Percentiles rank a stretch among this genome's conserved stretches.
These are phyloP conservation scores for Melanophora roralis DNA, from an alignment of 2,888 invertebrate genomes.

Conservation along the genomic window DNA sequence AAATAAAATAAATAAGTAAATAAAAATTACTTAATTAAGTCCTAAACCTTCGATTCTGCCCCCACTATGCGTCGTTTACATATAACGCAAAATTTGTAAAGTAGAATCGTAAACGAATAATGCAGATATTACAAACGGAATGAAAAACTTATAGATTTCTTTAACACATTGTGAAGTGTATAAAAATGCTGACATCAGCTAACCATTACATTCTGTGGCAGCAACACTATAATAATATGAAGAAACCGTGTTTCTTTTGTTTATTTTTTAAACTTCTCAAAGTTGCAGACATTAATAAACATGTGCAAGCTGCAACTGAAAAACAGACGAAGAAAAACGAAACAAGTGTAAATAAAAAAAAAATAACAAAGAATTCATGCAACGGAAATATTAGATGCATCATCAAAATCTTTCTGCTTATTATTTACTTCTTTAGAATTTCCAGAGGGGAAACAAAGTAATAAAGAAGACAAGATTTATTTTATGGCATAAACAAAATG, in stretches of 20 bases:
- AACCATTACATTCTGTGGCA: constrained; percentile 26
- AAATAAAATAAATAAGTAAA: too few relatives aligned
- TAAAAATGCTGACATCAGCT: constrained; percentile 26
- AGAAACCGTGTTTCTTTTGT: constrained; percentile 25
- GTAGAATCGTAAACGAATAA: too few relatives aligned
- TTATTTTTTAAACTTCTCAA: background rate
- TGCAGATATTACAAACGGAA: too few relatives aligned
- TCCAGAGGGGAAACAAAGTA: constrained; percentile 40
- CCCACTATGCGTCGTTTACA: too few relatives aligned
- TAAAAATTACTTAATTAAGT: too few relatives aligned
- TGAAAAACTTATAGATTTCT: too few relatives aligned
- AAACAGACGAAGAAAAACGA: constrained; percentile 1
- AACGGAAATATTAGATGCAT: constrained; percentile 62
- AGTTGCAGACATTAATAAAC: constrained; percentile 43
- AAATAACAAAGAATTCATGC: constrained; percentile 10
- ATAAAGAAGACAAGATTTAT: constrained; percentile 34
- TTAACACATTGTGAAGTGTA: too few relatives aligned
- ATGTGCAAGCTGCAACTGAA: constrained; percentile 51
- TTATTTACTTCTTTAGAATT: constrained; percentile 51
- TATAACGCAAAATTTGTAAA: too few relatives aligned
- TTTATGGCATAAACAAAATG: constrained; percentile 16
- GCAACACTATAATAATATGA: constrained; percentile 27
- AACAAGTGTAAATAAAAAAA: constrained; percentile 5
- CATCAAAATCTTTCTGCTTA: constrained; percentile 57
- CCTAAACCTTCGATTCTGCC: too few relatives aligned